Evolutionary conservation across 1,140 invertebrate species (phyloP).

Genomic region (Hormaphis cornu): DNA sequence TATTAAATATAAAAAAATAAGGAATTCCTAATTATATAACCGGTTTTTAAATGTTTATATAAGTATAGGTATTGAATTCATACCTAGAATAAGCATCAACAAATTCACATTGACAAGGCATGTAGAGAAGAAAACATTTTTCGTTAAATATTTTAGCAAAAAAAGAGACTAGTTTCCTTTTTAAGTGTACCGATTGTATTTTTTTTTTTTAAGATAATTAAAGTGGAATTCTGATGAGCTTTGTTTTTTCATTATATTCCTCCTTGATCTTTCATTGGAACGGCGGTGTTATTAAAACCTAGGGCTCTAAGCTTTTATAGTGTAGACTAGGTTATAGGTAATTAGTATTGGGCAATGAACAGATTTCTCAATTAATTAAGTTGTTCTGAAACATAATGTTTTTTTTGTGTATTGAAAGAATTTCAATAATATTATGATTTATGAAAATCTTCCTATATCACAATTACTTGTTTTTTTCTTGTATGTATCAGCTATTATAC

Average conservation of each 20-base stretch:
- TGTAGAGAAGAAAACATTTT: neutral
- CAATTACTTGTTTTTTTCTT: no score
- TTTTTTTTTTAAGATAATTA: constrained; percentile 5
- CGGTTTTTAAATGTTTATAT: constrained; percentile 12
- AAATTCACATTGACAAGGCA: constrained; percentile 1
- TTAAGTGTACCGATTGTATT: constrained; percentile 6
- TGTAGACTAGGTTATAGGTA: neutral
- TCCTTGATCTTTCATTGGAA: neutral
- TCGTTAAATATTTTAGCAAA: neutral
- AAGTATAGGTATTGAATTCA: neutral
- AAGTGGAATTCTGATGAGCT: constrained; percentile 12
- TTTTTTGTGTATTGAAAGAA: neutral
- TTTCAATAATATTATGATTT: no score
- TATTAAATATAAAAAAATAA: neutral
- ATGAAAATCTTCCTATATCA: no score
- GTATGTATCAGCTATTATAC: no score
- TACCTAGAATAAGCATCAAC: neutral
- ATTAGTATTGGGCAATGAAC: constrained; percentile 1
- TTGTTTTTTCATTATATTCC: no score
- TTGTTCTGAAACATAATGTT: neutral
- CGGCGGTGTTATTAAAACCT: neutral
- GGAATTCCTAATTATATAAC: constrained; percentile 8
- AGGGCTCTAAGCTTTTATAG: neutral
- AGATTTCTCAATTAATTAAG: neutral
- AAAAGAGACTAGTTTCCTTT: constrained; percentile 2